Evolutionary conservation across 2,888 invertebrate species (phyloP), one percentile per base, ranked within the genome.

Genomic region (Caradrina clavipalpis): DNA sequence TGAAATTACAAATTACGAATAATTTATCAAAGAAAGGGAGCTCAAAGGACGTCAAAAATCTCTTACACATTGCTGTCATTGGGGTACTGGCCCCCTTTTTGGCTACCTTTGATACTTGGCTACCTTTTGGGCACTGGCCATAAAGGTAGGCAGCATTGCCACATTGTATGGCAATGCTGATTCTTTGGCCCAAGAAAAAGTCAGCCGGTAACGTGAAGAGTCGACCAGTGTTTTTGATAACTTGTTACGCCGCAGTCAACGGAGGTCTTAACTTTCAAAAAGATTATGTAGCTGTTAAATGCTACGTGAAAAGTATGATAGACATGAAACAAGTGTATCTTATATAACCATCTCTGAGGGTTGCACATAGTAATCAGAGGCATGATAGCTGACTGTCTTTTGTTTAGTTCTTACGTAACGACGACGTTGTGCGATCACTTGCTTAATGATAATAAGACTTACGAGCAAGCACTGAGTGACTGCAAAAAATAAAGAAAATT

Each of bases 311-410:
- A 76, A 69, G 57, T 72, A 73, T 65, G 57, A 68, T 60, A 68
- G 77, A 51, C 69, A 57, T 68, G 47, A 69, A 67, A 75, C 76
- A 73, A 74, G 68, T 64, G 67, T 67, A 50, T 51, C 57, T 82
- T 82, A 63, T 55, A 69, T 75, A 74, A 82, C 55, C 31, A 49
- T 64, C 31, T 26, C 31, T 69, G 21, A 62, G 58, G 13, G 67
- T 74, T 74, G 55, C 68, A 76, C 67, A 73, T 67, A 57, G 69
- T 76, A 78, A 77, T 78, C 61, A 74, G 65, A 73, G 59, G 54
- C 61, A 69, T 60, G 62, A 73, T 66, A 70, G 57, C 59, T 57
- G 70, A 69, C 58, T 68, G 39, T 60, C 31, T 72, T 73, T 68
- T 74, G 61, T 72, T 56, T 65, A 53, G 59, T 58, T 58, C 53